Evolutionary conservation across 2,888 invertebrate genomes (phyloP).

Genomic region (Marasmarcha lunaedactyla): DNA sequence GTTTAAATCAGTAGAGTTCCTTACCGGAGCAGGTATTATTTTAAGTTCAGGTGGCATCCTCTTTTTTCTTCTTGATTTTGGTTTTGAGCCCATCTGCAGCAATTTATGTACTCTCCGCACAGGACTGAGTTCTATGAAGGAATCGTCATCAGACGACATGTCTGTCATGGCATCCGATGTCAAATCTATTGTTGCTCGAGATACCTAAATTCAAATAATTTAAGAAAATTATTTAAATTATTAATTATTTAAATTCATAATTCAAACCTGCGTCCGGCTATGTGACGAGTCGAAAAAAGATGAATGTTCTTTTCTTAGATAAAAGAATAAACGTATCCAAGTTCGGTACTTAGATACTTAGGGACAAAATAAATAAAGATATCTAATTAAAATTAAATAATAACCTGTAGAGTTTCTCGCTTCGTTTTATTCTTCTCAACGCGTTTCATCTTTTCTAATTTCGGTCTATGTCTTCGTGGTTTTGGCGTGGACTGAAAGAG

Average conservation of each 20-base stretch:
- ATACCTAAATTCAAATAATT: conserved; percentile 45
- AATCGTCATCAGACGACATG: conserved; percentile 73
- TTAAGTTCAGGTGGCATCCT: conserved; percentile 67
- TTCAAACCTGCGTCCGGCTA: not conserved
- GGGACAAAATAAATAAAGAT: too few species aligned
- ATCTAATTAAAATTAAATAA: conserved; percentile 12
- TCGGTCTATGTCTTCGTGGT: conserved; percentile 39
- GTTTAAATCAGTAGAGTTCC: too few species aligned
- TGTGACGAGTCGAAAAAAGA: too few species aligned
- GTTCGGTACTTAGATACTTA: too few species aligned
- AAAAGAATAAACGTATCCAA: too few species aligned
- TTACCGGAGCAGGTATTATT: conserved; percentile 57
- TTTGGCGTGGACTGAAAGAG: conserved; percentile 5
- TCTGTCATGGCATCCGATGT: conserved; percentile 78
- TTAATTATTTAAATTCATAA: not conserved
- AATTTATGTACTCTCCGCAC: conserved; percentile 52
- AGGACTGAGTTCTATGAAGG: conserved; percentile 55
- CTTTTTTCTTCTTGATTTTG: conserved; percentile 54
- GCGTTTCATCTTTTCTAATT: conserved; percentile 51
- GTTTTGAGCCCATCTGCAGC: conserved; percentile 39
- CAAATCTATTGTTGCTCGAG: conserved; percentile 69
- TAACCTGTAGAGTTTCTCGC: conserved; percentile 71
- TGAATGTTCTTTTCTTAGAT: too few species aligned
- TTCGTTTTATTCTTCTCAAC: conserved; percentile 56
- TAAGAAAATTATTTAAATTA: too few species aligned